Base-by-base conservation (phyloP, 2,888 invertebrate genomes). In the Pachydiplax longipennis region DNA sequence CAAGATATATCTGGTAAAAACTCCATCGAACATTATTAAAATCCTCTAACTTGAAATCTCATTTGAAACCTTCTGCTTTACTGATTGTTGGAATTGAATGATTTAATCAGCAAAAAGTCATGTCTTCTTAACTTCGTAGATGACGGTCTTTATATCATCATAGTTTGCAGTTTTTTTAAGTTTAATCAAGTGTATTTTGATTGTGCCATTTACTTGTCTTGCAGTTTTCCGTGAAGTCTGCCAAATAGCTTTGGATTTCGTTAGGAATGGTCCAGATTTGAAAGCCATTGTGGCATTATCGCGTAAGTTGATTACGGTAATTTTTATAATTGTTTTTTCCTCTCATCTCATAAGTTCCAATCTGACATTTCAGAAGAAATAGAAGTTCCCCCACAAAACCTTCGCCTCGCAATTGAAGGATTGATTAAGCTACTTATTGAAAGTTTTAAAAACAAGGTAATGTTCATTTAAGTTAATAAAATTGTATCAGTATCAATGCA, bases 391-490 rank as follows among this genome's bases (percentile, higher is more conserved):
- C 91, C 94, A 15, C 94, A 94, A 91, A 93, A 94, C 83, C 95
- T 97, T 44, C 95, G 95, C 93, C 96, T 96, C 93, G 95, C 96
- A 80, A 95, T 97, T 22, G 96, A 97, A 94, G 97, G 96, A 35
- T 93, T 97, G 90, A 95, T 97, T n/a, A 96, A 97, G 93, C 94
- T 97, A 90, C 94, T 97, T 90, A 94, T 97, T 31, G 96, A 97
- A 94, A 96, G 96, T 92, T 96, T 96, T 92, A 97, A 96, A 94
- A 95, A 96, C 92, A 96, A 96, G 94, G 96, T 96, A 93, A 94
- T 31, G 40, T 37, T 44, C 5, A 15, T 6, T 0, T 81, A 35
- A 31, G 4, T 80, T 22, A 0, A 40, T 40, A 18, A 6, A 0
- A 35, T 22, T 13, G 3, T 40, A 81, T 5, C 13, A 8, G 0